Evolutionary conservation across 1,140 invertebrate species (phyloP).

Genomic region (Drosophila takahashii): DNA sequence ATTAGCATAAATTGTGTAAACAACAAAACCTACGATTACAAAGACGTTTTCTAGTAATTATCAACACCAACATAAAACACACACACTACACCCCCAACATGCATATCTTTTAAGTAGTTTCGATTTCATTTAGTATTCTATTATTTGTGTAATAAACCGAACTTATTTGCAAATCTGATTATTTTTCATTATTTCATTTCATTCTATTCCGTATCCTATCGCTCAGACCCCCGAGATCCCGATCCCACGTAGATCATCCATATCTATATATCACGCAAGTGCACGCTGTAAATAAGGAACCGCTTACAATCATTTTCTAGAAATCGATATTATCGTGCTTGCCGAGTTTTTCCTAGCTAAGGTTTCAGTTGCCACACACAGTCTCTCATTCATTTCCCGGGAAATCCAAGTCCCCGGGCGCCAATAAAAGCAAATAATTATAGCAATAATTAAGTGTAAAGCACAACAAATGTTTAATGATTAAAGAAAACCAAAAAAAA

Average conservation of each 20-base stretch:
- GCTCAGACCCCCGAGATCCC: conserved; percentile 34
- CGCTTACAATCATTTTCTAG: conserved; percentile 69
- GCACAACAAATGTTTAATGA: conserved; percentile 27
- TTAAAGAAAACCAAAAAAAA: background rate
- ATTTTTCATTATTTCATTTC: conserved; percentile 18
- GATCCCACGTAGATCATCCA: conserved; percentile 30
- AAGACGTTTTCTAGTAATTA: conserved; percentile 81
- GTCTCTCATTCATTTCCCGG: conserved; percentile 36
- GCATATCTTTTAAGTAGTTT: conserved; percentile 75
- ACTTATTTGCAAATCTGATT: conserved; percentile 64
- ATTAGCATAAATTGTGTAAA: conserved; percentile 79
- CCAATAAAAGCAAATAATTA: conserved; percentile 61
- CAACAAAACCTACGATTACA: conserved; percentile 73
- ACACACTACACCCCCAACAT: conserved; percentile 19
- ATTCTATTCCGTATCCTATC: conserved; percentile 19
- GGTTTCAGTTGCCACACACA: conserved; percentile 67
- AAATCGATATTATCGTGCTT: conserved; percentile 49
- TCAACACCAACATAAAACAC: conserved; percentile 29
- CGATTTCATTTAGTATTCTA: conserved; percentile 77
- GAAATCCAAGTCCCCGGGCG: conserved; percentile 10
- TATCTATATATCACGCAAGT: conserved; percentile 43
- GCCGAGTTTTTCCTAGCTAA: conserved; percentile 71
- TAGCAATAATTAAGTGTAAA: conserved; percentile 74
- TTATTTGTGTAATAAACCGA: conserved; percentile 75
- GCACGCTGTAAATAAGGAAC: conserved; percentile 59